Evolutionary conservation across 2,113 vertebrate genomes (phyloP).

Genomic region (Nothocercus julius): DNA sequence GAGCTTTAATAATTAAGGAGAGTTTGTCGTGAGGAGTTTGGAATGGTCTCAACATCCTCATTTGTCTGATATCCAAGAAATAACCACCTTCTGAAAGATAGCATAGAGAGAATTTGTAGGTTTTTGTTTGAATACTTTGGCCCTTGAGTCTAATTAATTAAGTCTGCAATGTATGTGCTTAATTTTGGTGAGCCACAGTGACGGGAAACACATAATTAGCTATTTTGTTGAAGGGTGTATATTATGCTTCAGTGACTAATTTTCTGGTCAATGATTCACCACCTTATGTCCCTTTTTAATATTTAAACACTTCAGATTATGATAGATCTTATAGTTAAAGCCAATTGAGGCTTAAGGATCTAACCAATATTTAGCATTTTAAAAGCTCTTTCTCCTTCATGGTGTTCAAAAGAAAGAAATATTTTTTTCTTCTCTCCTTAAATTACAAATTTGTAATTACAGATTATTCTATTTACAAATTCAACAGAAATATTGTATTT

Average conservation of each 20-base stretch:
- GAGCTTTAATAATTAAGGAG: neutral
- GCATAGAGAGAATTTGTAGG: neutral
- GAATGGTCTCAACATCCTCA: neutral
- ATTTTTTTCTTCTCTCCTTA: neutral
- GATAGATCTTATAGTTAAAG: conserved; percentile 14
- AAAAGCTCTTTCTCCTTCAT: neutral
- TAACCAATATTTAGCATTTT: neutral
- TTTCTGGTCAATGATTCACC: conserved; percentile 56
- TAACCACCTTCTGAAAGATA: neutral
- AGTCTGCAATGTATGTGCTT: conserved; percentile 17
- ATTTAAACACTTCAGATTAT: conserved; percentile 17
- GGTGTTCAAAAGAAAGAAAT: neutral
- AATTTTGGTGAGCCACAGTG: conserved; percentile 23
- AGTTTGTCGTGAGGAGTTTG: neutral
- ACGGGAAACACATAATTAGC: conserved; percentile 32
- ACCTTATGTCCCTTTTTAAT: conserved; percentile 19
- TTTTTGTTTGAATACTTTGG: neutral
- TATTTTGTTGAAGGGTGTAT: conserved; percentile 6
- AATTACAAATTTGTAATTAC: neutral
- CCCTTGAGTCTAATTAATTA: neutral
- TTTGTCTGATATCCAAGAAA: neutral
- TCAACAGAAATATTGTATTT: neutral
- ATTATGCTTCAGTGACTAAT: conserved; percentile 29
- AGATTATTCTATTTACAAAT: neutral
- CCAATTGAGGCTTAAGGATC: neutral